Percentiles rank a stretch among this genome's conserved stretches.
Conservation (phyloP, 2,797 vertebrate genomes). For the Numenius phaeopus region DNA sequence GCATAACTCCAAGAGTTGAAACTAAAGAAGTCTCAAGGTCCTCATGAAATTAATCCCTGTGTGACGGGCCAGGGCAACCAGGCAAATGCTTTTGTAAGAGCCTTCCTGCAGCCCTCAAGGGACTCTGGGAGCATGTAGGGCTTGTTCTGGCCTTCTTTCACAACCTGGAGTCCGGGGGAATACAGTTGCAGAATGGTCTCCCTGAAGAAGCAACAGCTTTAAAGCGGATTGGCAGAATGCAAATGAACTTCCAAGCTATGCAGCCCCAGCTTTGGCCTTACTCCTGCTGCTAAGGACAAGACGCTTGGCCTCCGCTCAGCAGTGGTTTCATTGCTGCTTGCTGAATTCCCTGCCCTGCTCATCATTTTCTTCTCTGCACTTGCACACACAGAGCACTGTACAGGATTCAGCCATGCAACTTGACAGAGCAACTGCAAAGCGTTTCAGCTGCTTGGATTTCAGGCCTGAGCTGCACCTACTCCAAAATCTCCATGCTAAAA, state of each 20-base stretch:
- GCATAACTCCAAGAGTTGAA: not conserved
- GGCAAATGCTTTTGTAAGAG: not conserved
- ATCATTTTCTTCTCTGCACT: not conserved
- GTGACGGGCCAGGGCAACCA: not conserved
- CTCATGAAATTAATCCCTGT: conserved; percentile 2
- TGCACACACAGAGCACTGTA: not conserved
- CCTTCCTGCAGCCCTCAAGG: not conserved
- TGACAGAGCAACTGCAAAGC: not conserved
- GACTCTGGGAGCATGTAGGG: not conserved
- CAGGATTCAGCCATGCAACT: not conserved
- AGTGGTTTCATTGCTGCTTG: not conserved
- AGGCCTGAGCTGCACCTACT: not conserved
- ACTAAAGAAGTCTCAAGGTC: not conserved
- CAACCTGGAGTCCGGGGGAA: not conserved
- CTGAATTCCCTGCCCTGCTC: not conserved
- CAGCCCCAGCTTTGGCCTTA: not conserved
- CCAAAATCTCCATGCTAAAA: not conserved
- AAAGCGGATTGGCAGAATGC: not conserved
- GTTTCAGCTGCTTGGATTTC: not conserved
- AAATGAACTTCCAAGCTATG: not conserved
- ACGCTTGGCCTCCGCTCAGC: not conserved
- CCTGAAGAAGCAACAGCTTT: not conserved
- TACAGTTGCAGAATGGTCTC: not conserved
- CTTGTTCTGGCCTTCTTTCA: not conserved
- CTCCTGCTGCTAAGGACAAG: not conserved